Evolutionary conservation across 1,140 invertebrate species (phyloP), one percentile per base, ranked within the genome.

Genomic region (Calycopis cecrops): DNA sequence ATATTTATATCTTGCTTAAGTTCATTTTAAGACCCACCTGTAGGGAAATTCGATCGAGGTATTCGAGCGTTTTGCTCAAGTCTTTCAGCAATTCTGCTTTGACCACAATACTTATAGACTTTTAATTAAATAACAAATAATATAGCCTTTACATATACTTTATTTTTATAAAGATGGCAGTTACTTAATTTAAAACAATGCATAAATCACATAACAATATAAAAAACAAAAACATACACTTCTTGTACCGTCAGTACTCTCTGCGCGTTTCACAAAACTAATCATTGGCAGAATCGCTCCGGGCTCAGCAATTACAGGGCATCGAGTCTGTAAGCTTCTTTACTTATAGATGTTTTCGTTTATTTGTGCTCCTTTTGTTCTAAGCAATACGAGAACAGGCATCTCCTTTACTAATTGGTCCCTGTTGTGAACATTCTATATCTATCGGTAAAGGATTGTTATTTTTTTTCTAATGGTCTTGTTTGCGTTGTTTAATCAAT

Each of bases 401-500:
- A 58, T 71, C 69, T 74, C 67, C 57, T 59, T 74, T 74, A 74
- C 71, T 74, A 74, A 74, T 74, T 74, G 71, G 65, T 73, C 59
- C 57, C 37, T 52, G 16, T 14, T 50, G 48, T 11, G 37, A 12
- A 38, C 37, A 33, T 44, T 40, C 44, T 44, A 54, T 44, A 47
- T 54, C 38, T 34, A 44, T 54, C 40, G 33, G 16, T 58, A 62
- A 67, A 64, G 64, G 64, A 64, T 69, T 62, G 54, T 64, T 55
- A 63, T 60, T 63, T 52, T 48, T 61, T 33, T 55, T 38, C 35
- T 35, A 60, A 61, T 47, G 44, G 52, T 50, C 47, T 61, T 61
- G 55, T 57, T 61, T 57, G 48, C 50, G 53, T 47, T 49, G 52
- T 40, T 50, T 14, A 47, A 28, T 48, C 1, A 33, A 21, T 18